These are phyloP conservation scores for Typhlichthys eigenmanni DNA, from an alignment of 2,797 vertebrate species.

Conservation along the genomic window DNA sequence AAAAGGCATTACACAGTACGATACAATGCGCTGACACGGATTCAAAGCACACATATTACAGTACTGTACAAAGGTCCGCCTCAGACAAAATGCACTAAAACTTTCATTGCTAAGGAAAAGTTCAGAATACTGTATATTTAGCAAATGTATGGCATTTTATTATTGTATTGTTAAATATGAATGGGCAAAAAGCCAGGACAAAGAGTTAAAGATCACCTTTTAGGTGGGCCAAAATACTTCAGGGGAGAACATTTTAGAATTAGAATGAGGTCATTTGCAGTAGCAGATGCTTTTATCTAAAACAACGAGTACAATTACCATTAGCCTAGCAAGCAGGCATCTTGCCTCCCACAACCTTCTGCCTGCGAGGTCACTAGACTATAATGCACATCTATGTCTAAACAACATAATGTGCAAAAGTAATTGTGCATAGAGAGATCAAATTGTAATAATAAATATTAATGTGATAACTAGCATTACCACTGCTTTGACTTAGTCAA, in stretches of 20 bases:
- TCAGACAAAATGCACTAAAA: constrained; percentile 65
- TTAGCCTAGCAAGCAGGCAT: too few relatives aligned
- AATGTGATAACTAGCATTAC: constrained; percentile 60
- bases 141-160: constrained; percentile 53
- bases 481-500: constrained; percentile 67
- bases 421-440: constrained; percentile 77
- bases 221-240: constrained; percentile 56
- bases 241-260: constrained; percentile 34
- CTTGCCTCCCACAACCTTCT: too few relatives aligned
- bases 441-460: constrained; percentile 76
- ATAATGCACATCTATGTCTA: constrained; percentile 46
- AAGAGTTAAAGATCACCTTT: constrained; percentile 51
- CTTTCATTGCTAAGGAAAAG: constrained; percentile 55
- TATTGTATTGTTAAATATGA: constrained; percentile 50
- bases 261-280: background rate
- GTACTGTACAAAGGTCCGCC: constrained; percentile 76
- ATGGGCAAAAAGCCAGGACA: constrained; percentile 41
- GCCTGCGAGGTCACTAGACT: background rate
- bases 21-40: constrained; percentile 73
- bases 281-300: background rate
- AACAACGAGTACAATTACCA: too few relatives aligned
- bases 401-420: constrained; percentile 68
- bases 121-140: constrained; percentile 62
- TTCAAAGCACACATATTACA: constrained; percentile 73
- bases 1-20: constrained; percentile 70